Base-by-base conservation (phyloP, 2,888 invertebrate species). In the Ophonus ardosiacus region DNA sequence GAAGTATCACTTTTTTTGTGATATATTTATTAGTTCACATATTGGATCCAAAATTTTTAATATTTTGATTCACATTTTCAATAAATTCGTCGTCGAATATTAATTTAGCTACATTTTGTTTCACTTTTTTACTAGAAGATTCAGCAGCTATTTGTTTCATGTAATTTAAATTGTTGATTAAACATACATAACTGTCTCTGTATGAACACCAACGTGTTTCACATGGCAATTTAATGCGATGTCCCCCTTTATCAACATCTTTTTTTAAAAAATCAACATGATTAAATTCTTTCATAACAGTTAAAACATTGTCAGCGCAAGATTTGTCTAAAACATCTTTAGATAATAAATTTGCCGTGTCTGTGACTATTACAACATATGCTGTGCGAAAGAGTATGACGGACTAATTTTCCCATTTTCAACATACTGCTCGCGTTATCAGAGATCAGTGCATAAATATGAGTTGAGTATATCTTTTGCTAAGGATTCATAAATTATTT, bases 371-470 rank as follows among this genome's bases (percentile, higher is more conserved):
- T 86, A 63, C 88, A 88, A 51, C n/a, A n/a, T n/a, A 87, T 88
- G 5, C 78, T 81, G 83, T 87, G 87, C 87, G 87, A 88, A 57
- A 88, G 63, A 85, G 59, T 2, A 21, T 40, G 86, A 56, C 43
- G 43, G 7, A 86, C 78, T 8, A 83, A 21, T 21, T 83, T 86
- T 8, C 87, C 86, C 87, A 88, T 88, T 31, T 81, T 79, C 10
- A 87, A 85, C 87, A 88, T 88, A 59, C 86, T 82, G 56, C 86
- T 85, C 0, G 87, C 88, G 86, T 88, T 88, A 68, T 88, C 88
- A 4, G 87, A 86, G 61, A 88, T 86, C 59, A 88, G 86, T 8
- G 87, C 87, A 86, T 87, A 88, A 61, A 88, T 81, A 8, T 84
- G 65, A 0, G 83, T 86, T 15, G 82, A 82, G 43, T 86, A 86